phyloP scores from a whole-genome alignment of 2,888 invertebrate species.

The Norana najaformis region DNA sequence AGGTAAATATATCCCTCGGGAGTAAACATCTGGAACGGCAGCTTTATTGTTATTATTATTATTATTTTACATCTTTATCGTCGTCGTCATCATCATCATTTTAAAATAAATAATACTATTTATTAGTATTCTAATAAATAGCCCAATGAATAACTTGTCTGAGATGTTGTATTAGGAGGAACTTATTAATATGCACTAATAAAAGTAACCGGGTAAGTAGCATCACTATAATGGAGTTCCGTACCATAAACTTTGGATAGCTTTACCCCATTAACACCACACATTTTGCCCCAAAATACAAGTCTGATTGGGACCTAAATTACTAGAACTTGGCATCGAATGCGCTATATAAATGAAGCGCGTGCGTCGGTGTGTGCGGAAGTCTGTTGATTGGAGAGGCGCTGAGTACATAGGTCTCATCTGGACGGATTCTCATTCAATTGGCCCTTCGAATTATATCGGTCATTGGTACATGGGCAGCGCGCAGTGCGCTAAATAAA shows the following conservation, averaged over 20 bases:
- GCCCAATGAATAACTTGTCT: too few species aligned
- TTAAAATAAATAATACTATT: too few species aligned
- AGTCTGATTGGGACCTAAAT: background rate
- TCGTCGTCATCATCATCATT: too few species aligned
- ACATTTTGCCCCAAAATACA: background rate
- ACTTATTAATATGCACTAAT: too few species aligned
- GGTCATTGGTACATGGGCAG: background rate
- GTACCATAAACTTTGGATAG: background rate
- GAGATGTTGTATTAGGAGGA: too few species aligned
- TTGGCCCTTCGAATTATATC: background rate
- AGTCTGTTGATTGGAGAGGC: background rate
- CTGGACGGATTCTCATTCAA: background rate
- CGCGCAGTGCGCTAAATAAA: conserved; percentile 13
- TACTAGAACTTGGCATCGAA: background rate
- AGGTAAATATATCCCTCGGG: too few species aligned
- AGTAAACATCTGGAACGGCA: too few species aligned
- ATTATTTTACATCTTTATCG: too few species aligned
- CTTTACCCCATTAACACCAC: background rate
- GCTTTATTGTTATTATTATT: too few species aligned
- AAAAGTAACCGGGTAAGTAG: too few species aligned
- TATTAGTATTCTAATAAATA: too few species aligned
- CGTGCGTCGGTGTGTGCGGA: background rate
- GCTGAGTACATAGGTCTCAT: background rate
- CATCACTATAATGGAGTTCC: background rate
- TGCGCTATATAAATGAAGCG: too few species aligned